Base-by-base conservation (phyloP, 2,113 vertebrate species). In the Panthera uncia region DNA sequence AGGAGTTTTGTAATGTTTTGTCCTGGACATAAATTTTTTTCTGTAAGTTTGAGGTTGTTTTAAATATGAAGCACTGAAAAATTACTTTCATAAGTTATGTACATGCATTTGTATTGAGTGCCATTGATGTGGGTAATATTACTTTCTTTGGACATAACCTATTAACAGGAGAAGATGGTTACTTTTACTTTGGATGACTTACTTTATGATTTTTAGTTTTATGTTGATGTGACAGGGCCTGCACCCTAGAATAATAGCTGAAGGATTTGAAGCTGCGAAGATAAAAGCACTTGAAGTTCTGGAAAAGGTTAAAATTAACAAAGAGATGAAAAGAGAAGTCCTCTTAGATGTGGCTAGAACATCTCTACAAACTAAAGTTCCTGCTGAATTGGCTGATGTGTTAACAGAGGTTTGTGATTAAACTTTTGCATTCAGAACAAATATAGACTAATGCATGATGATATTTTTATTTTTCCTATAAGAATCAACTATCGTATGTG, bases 181-280 rank as follows among this genome's bases (percentile, higher is more conserved):
- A 45, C 31, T 52, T 97, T 89, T 73, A 68, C 36, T 93, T 73
- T 95, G 45, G 31, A 21, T 93, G 48, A 65, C 12, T 92, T 83
- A n/a, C n/a, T 90, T 74, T 84, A 50, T 94, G 73, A 84, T 95
- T 86, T 92, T 52, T 63, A 57, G 80, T 89, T 97, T 96, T 88
- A 76, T 69, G 25, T 87, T 97, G 80, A 15, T 95, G 0, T 92
- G 85, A 92, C 79, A 99, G 99, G 99, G 99, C n/a, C 99, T 99
- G 95, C 99, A 99, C 96, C 99, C 99, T 84, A 99, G 99, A 98
- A 99, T 99, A 97, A 98, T 99, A 50, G 99, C 99, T 4, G 99
- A 99, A 98, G 99, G 99, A 73, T 99, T 99, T 98, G 99, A 99
- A 98, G 99, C 99, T 10, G 99, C 99, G 3, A 99, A 99, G 97